These are phyloP conservation scores for Rhyzopertha dominica DNA, from an alignment of 1,140 invertebrate species.

Conservation along the genomic window DNA sequence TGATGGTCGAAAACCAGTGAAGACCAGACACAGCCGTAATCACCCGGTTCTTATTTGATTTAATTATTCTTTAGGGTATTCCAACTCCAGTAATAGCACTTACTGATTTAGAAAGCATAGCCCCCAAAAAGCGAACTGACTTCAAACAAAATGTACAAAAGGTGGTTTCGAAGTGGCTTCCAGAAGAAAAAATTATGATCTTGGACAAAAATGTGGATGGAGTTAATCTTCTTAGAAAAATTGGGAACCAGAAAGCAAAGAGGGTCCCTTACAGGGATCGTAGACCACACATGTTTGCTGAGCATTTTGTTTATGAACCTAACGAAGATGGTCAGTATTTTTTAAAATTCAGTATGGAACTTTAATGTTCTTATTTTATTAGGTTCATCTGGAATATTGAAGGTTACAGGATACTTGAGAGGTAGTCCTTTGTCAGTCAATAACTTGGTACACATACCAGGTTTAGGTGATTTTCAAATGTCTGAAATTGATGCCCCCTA, in stretches of 20 bases:
- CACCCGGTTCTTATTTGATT: too few relatives aligned
- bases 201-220: constrained; percentile 73
- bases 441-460: constrained; percentile 82
- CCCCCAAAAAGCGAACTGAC: constrained; percentile 67
- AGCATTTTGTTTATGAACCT: constrained; percentile 66
- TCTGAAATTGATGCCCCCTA: constrained; percentile 65
- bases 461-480: constrained; percentile 91
- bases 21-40: too few relatives aligned
- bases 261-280: constrained; percentile 68
- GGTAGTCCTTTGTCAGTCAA: constrained; percentile 80
- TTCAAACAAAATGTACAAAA: constrained; percentile 72
- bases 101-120: constrained; percentile 68
- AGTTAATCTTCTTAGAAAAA: constrained; percentile 70
- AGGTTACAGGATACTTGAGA: constrained; percentile 80
- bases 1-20: too few relatives aligned
- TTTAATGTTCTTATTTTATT: constrained; percentile 14
- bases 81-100: constrained; percentile 71
- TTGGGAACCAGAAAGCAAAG: constrained; percentile 77
- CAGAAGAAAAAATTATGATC: constrained; percentile 73
- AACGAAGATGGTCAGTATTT: constrained; percentile 47
- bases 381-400: constrained; percentile 62
- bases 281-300: constrained; percentile 75
- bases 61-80: constrained; percentile 60
- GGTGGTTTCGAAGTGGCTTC: constrained; percentile 70
- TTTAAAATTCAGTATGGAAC: neutral